Evolutionary conservation across 53 echinoderm and acorn worm species (phyloP).

Genomic region (Apostichopus leukothele): DNA sequence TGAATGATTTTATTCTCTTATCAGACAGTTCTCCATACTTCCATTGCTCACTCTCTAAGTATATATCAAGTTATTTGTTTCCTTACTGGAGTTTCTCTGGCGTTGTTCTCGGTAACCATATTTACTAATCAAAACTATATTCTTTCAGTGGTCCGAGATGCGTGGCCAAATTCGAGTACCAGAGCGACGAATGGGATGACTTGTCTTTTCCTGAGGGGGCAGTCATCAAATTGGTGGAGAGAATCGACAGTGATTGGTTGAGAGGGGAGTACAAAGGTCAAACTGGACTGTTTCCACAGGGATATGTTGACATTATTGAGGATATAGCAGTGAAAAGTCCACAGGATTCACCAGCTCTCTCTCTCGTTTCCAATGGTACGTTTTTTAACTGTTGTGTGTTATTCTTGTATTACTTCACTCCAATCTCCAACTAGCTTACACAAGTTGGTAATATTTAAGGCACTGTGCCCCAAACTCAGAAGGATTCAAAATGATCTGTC

Average conservation of each 20-base stretch:
- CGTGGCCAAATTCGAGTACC: slow-evolving; percentile 85
- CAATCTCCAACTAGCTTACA: too few species aligned
- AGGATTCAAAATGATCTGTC: too few species aligned
- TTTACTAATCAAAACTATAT: background rate
- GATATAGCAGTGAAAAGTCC: slow-evolving; percentile 50
- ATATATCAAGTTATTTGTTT: too few species aligned
- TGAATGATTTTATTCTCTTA: too few species aligned
- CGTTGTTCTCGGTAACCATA: background rate
- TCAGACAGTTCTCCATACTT: too few species aligned
- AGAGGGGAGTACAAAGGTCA: slow-evolving; percentile 74
- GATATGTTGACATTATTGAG: slow-evolving; percentile 87
- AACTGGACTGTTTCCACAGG: slow-evolving; percentile 82
- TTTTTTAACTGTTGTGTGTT: too few species aligned
- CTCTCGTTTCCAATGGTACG: slow-evolving; percentile 25
- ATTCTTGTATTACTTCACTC: too few species aligned
- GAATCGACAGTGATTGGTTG: slow-evolving; percentile 69
- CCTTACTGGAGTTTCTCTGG: too few species aligned
- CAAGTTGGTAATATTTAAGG: too few species aligned
- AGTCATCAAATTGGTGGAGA: slow-evolving; percentile 68
- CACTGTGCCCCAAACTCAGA: too few species aligned
- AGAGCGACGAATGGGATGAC: slow-evolving; percentile 68
- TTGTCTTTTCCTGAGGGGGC: slow-evolving; percentile 77
- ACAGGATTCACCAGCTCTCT: slow-evolving; percentile 21
- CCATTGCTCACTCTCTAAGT: too few species aligned
- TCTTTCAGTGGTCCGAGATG: slow-evolving; percentile 74